phyloP scores from a whole-genome alignment of 2,113 vertebrate species.

The Castor canadensis region DNA sequence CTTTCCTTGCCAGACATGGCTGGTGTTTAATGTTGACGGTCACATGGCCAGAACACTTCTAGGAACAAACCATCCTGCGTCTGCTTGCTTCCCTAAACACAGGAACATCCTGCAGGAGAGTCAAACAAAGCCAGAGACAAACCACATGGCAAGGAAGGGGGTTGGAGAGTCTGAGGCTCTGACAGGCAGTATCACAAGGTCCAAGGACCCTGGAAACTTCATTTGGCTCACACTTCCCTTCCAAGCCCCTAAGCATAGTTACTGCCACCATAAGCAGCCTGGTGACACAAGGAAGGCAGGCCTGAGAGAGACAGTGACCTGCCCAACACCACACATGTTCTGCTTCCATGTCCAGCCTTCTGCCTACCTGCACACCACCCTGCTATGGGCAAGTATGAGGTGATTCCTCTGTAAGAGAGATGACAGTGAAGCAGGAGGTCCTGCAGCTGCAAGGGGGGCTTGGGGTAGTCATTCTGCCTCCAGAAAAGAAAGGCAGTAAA shows the following conservation, averaged over 20 bases:
- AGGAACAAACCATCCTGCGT: neutral
- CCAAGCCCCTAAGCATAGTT: accelerated
- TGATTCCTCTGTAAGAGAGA: accelerated
- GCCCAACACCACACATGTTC: neutral
- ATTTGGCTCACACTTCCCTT: accelerated
- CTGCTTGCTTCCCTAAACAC: neutral
- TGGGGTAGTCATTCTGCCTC: neutral
- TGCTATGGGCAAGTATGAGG: accelerated
- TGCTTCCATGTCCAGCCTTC: accelerated
- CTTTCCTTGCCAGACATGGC: neutral
- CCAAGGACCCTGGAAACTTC: neutral
- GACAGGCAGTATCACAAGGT: accelerated
- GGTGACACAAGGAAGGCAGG: neutral
- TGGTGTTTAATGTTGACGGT: neutral
- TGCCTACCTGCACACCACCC: accelerated
- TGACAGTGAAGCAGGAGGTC: neutral
- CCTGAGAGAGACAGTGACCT: neutral
- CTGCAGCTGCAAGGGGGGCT: accelerated
- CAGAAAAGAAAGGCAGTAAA: neutral
- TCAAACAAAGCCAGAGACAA: neutral
- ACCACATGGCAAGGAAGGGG: neutral
- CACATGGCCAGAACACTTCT: neutral
- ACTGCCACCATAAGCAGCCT: accelerated
- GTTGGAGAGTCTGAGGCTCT: neutral
- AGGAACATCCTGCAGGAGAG: neutral